These are phyloP conservation scores for Spizella passerina DNA, from an alignment of 2,797 vertebrate genomes.

Conservation along the genomic window DNA sequence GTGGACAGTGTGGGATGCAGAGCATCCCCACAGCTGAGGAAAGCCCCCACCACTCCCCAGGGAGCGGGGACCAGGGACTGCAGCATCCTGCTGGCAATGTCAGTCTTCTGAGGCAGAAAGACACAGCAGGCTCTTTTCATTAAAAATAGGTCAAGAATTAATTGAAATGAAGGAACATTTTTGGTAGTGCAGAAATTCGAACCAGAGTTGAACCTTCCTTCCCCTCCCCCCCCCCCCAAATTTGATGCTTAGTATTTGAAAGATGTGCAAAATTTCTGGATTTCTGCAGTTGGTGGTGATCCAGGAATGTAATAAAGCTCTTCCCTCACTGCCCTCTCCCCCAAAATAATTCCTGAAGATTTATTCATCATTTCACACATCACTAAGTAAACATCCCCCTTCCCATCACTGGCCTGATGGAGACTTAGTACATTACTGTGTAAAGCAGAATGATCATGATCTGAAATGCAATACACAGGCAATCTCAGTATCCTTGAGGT, in stretches of 20 bases:
- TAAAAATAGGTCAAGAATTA: constrained; percentile 54
- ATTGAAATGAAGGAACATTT: constrained; percentile 36
- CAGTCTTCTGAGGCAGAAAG: constrained; percentile 7
- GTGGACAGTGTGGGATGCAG: fast-evolving
- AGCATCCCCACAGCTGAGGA: fast-evolving
- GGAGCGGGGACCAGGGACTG: background rate
- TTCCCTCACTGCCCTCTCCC: background rate
- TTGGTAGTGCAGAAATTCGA: background rate
- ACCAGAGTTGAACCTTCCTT: background rate
- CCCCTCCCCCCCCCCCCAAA: fast-evolving
- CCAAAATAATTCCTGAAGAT: background rate
- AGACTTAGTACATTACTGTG: background rate
- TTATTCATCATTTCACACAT: constrained; percentile 25
- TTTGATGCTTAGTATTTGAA: background rate
- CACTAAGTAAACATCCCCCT: background rate
- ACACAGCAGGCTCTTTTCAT: constrained; percentile 8
- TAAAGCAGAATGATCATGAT: background rate
- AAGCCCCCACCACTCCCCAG: background rate
- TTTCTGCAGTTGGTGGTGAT: background rate
- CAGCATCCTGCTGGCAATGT: background rate
- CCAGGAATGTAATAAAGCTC: background rate
- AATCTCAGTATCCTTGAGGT: constrained; percentile 37
- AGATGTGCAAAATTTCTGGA: background rate
- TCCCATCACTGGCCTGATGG: background rate
- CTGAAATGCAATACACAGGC: background rate